Base-by-base conservation (phyloP, 2,888 invertebrate species). In the Ypsolopha scabrella region DNA sequence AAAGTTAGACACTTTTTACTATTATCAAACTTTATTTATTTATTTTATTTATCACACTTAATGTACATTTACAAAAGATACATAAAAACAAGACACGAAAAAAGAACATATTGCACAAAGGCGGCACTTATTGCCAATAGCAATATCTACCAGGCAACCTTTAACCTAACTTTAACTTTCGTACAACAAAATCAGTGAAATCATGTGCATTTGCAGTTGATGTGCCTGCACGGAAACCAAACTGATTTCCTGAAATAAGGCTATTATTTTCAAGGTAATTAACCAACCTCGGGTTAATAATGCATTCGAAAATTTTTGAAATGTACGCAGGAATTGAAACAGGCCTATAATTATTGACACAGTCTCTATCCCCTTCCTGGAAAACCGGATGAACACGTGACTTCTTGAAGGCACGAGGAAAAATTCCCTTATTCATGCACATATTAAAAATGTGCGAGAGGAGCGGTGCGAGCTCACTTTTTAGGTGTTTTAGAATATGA, bases 311-410 rank as follows among this genome's bases (percentile, higher is more conserved):
- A 7, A 49, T n/a, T 33, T 49, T 49, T 2, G 49, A 49, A n/a
- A 49, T 2, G 1, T 39, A 6, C 4, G 49, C n/a, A 1, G 41
- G 34, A 6, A 49, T n/a, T 1, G 49, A 49, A 33, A 41, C 33
- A 10, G 49, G 49, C 8, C 49, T 14, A 41, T 49, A 49, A 8
- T 41, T 49, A n/a, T n/a, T n/a, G 6, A 48, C 38, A 39, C 37
- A 14, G 10, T 36, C 37, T 13, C 33, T 41, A n/a, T 51, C 43
- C 2, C 51, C 48, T 6, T 24, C 33, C 13, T 51, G 47, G 11
- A 43, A 13, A 14, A 51, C 41, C 2, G 51, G 51, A 8, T 51
- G 48, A 1, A 51, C 48, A 6, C 36, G 8, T 10, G 51, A 47
- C 24, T 38, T 41, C 24, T 51, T 51, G 7, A 51, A 43, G 10